Conservation (phyloP, 2,113 vertebrate species). For the Toxotes chatareus region DNA sequence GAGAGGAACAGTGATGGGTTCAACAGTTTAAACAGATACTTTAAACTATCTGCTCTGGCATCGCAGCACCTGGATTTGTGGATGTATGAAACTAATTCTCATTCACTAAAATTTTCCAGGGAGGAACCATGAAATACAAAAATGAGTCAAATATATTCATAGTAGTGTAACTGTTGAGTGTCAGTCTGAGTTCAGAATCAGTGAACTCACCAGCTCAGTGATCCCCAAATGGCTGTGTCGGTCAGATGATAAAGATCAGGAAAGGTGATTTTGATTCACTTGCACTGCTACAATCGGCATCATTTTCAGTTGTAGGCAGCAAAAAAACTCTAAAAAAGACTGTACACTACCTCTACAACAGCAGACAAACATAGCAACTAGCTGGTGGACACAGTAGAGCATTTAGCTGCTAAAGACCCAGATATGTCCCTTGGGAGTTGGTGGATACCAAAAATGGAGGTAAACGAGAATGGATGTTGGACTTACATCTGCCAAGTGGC, state of each 20-base stretch:
- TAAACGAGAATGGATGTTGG: too few relatives aligned
- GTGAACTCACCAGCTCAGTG: not conserved
- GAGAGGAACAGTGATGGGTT: slow-evolving; percentile 12
- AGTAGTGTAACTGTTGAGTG: not conserved
- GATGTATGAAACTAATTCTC: not conserved
- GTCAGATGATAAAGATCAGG: not conserved
- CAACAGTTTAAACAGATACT: slow-evolving; percentile 16
- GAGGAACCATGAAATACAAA: not conserved
- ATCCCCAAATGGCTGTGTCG: not conserved
- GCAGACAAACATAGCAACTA: not conserved
- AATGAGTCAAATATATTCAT: not conserved
- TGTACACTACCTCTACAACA: not conserved
- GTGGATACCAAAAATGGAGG: too few relatives aligned
- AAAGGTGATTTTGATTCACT: not conserved
- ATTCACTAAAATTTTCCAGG: not conserved
- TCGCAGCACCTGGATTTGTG: not conserved
- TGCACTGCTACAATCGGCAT: too few relatives aligned
- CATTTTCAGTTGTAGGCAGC: too few relatives aligned
- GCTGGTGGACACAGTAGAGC: too few relatives aligned
- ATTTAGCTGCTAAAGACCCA: too few relatives aligned
- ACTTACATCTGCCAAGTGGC: too few relatives aligned
- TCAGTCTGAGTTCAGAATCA: not conserved
- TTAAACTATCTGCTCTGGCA: not conserved
- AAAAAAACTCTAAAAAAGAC: too few relatives aligned
- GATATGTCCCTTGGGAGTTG: too few relatives aligned